Evolutionary conservation across 2,888 invertebrate genomes (phyloP).

Genomic region (Himalopsyche anomala): DNA sequence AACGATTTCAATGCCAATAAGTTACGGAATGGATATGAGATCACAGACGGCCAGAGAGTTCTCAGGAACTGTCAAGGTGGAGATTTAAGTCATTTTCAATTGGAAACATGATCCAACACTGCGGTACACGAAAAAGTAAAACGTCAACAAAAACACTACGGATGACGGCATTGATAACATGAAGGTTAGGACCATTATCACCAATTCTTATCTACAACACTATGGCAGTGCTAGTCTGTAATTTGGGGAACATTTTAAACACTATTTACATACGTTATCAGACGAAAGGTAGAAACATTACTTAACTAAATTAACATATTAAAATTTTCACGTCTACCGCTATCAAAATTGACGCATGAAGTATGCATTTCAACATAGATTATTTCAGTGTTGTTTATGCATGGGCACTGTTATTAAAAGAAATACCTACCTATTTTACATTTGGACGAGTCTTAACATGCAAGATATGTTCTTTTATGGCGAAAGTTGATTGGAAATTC

Average conservation of each 20-base stretch:
- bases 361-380: background rate
- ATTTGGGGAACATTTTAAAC: background rate
- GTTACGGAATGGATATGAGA: conserved; percentile 16
- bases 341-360: conserved; percentile 38
- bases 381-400: no score
- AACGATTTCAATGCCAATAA: conserved; percentile 29
- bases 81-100: conserved; percentile 13
- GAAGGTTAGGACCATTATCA: conserved; percentile 42
- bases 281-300: background rate
- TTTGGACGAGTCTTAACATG: no score
- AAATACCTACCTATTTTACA: no score
- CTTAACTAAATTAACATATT: background rate
- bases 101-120: background rate
- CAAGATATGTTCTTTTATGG: no score
- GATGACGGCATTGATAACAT: conserved; percentile 37
- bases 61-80: background rate
- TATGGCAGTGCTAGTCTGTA: background rate
- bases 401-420: no score
- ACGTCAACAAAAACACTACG: conserved; percentile 40
- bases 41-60: background rate
- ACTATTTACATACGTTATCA: background rate
- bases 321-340: background rate
- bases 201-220: background rate
- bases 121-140: conserved; percentile 11
- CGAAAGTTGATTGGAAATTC: no score